Conservation (phyloP, 2,797 vertebrate species). For the Dicrostonyx torquatus region DNA sequence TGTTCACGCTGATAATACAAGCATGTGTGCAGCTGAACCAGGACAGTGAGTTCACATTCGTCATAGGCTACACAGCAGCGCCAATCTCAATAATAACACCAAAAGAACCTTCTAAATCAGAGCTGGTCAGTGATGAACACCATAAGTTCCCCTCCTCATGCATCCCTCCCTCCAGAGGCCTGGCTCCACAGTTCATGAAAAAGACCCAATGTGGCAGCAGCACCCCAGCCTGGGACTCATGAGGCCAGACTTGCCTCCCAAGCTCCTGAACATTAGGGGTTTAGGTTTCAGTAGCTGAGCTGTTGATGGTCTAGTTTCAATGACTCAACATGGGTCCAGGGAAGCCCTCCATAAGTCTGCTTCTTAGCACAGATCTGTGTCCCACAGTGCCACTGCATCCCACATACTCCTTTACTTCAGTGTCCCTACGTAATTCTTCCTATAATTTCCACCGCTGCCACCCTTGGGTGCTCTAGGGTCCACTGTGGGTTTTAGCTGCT, state of each 20-base stretch:
- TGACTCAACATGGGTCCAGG: not conserved
- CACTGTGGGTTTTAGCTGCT: not conserved
- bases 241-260: not conserved
- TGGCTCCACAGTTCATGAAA: not conserved
- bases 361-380: too few species aligned
- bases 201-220: not conserved
- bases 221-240: not conserved
- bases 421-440: not conserved
- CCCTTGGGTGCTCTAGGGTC: not conserved
- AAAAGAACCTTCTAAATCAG: not conserved
- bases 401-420: not conserved
- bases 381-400: not conserved
- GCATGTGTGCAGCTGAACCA: not conserved
- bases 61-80: not conserved
- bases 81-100: not conserved
- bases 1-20: not conserved
- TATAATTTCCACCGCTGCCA: not conserved
- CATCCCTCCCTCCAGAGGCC: not conserved
- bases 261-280: fast-evolving
- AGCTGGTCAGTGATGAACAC: not conserved
- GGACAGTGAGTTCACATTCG: not conserved
- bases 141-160: not conserved
- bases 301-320: not conserved
- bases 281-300: not conserved
- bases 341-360: not conserved